These are phyloP conservation scores for Crotalus horridus DNA, from an alignment of 2,113 vertebrate species.

Conservation along the genomic window DNA sequence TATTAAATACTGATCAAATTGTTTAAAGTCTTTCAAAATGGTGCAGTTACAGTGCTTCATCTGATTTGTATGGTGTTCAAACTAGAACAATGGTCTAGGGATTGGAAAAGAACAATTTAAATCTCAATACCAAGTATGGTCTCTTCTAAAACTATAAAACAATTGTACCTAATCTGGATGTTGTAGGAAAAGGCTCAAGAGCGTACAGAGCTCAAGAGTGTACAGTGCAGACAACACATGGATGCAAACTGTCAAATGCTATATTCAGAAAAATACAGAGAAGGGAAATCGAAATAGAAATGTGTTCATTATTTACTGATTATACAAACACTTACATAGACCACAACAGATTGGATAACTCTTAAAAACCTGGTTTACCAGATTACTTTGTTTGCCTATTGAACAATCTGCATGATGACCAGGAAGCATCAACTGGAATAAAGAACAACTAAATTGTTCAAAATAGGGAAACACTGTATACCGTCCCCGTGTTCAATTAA, in stretches of 20 bases:
- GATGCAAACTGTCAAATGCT: neutral
- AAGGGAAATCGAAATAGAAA: neutral
- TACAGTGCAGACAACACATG: neutral
- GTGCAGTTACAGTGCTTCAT: neutral
- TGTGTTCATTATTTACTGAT: neutral
- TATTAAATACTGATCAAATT: neutral
- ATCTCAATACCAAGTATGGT: neutral
- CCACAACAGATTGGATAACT: neutral
- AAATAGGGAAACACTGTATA: neutral
- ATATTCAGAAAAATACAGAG: neutral
- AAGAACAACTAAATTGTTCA: neutral
- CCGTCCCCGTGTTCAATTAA: neutral
- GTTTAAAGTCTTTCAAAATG: neutral
- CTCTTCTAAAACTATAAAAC: neutral
- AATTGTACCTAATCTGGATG: neutral
- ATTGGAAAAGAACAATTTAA: neutral
- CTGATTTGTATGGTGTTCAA: neutral
- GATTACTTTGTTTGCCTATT: neutral
- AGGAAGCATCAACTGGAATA: neutral
- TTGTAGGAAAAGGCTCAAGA: neutral
- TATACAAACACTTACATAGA: neutral
- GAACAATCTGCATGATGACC: neutral
- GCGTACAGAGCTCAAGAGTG: neutral
- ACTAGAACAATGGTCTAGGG: neutral
- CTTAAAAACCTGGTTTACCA: neutral